phyloP scores from a whole-genome alignment of 2,888 invertebrate genomes.

The Lampropteryx suffumata region DNA sequence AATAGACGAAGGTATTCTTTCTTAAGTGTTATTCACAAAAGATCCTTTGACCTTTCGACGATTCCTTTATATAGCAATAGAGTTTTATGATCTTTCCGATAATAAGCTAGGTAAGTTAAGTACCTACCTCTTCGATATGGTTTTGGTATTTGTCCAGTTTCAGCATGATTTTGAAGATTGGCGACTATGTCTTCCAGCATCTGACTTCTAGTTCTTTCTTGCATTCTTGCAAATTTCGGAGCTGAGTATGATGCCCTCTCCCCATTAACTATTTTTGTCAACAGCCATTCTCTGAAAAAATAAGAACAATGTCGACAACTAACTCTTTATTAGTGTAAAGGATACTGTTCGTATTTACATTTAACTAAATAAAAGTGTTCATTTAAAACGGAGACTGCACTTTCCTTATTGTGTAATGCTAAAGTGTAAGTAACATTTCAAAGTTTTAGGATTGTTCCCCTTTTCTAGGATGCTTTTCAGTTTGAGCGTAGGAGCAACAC shows the following conservation, averaged over 20 bases:
- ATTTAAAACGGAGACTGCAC: neutral
- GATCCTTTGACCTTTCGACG: neutral
- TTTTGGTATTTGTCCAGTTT: constrained; percentile 97
- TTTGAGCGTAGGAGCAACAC: too few relatives aligned
- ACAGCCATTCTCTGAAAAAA: constrained; percentile 89
- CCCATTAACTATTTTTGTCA: constrained; percentile 96
- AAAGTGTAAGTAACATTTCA: constrained; percentile 2
- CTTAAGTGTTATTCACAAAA: constrained; percentile 2
- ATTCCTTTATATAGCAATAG: too few relatives aligned
- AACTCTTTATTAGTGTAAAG: too few relatives aligned
- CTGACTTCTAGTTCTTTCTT: constrained; percentile 95
- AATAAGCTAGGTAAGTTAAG: too few relatives aligned
- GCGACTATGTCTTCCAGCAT: constrained; percentile 97
- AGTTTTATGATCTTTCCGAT: too few relatives aligned
- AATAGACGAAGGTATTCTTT: neutral
- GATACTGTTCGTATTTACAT: too few relatives aligned
- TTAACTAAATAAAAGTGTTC: too few relatives aligned
- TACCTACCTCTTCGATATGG: constrained; percentile 91
- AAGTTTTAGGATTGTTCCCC: constrained; percentile 4
- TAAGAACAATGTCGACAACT: neutral
- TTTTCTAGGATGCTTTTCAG: neutral
- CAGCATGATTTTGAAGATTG: constrained; percentile 96
- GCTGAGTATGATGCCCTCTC: constrained; percentile 97
- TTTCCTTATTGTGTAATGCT: neutral
- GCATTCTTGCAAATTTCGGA: constrained; percentile 97